Conservation (phyloP, 1,140 invertebrate species). For the Papilio helenus region DNA sequence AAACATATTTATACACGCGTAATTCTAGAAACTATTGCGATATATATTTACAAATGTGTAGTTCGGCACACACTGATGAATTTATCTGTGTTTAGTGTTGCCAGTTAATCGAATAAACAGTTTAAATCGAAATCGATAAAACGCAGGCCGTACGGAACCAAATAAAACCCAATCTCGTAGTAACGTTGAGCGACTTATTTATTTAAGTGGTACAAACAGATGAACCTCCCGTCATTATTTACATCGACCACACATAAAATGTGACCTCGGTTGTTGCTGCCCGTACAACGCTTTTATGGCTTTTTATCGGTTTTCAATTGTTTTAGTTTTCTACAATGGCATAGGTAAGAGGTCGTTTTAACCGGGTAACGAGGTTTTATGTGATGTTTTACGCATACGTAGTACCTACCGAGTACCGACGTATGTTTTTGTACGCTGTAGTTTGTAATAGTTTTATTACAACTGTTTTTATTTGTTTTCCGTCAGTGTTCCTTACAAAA, state of each 20-base stretch:
- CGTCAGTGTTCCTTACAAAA: no score
- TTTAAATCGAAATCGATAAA: constrained; percentile 49
- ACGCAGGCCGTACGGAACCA: constrained; percentile 57
- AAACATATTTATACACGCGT: not conserved
- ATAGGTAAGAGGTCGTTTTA: constrained; percentile 43
- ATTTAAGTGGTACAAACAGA: constrained; percentile 66
- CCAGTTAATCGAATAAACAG: constrained; percentile 47
- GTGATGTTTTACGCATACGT: not conserved
- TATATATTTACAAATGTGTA: not conserved
- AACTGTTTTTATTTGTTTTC: not conserved
- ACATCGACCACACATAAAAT: constrained; percentile 68
- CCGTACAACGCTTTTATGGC: constrained; percentile 53
- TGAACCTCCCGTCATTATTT: constrained; percentile 51
- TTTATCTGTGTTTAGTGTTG: constrained; percentile 65
- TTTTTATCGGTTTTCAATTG: constrained; percentile 55
- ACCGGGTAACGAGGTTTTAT: constrained; percentile 15
- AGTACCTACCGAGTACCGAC: not conserved
- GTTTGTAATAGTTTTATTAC: constrained; percentile 8
- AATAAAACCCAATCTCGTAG: constrained; percentile 64
- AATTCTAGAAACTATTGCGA: constrained; percentile 17
- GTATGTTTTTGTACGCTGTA: not conserved
- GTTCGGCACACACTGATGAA: constrained; percentile 52
- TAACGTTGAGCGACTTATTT: constrained; percentile 62
- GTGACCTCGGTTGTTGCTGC: constrained; percentile 52
- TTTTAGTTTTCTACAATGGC: constrained; percentile 37